phyloP scores from a whole-genome alignment of 2,888 invertebrate species.

The Rotaria macrura region DNA sequence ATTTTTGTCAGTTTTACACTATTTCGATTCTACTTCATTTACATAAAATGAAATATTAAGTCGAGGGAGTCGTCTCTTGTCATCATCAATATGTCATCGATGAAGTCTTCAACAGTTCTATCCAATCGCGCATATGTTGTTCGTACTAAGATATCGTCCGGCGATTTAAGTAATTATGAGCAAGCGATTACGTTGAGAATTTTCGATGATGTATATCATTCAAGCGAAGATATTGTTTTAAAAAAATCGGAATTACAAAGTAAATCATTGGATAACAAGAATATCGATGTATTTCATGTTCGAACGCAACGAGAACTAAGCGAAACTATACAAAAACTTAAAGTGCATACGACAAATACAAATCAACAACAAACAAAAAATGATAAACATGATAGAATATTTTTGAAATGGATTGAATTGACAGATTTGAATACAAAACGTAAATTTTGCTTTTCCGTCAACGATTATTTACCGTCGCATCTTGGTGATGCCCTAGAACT shows the following conservation, averaged over 20 bases:
- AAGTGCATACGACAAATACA: not conserved
- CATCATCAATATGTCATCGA: too few species aligned
- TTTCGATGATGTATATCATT: not conserved
- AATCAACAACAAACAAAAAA: not conserved
- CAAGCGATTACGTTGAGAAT: not conserved
- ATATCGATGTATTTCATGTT: not conserved
- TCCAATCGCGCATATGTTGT: not conserved
- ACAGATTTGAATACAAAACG: not conserved
- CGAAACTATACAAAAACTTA: not conserved
- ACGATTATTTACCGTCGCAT: not conserved
- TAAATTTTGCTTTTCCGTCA: not conserved
- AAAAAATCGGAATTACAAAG: not conserved
- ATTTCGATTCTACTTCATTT: not conserved
- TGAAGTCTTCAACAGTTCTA: too few species aligned
- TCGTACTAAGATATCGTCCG: not conserved
- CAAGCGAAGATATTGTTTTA: not conserved
- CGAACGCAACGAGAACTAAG: not conserved
- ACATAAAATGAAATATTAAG: too few species aligned
- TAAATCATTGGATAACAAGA: not conserved
- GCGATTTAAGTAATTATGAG: not conserved
- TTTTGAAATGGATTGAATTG: not conserved
- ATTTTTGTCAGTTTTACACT: not conserved
- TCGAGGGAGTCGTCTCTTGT: not conserved
- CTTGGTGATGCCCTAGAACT: not conserved
- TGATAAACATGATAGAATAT: not conserved